Conservation (phyloP, 1,140 invertebrate species). For the Hestina assimilis region DNA sequence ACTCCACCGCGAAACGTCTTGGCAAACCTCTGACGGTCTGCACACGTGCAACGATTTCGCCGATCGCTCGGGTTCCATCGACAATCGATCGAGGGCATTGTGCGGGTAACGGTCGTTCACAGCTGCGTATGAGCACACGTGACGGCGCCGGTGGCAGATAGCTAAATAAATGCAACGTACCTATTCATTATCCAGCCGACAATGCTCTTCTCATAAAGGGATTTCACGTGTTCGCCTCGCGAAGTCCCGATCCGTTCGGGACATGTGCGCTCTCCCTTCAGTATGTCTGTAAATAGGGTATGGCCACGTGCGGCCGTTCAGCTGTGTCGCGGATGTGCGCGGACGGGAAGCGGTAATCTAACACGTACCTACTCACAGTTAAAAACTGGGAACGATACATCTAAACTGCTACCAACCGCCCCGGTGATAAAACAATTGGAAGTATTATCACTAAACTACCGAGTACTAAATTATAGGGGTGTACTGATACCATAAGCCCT, state of each 20-base stretch:
- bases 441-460: neutral
- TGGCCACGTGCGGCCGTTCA: slow-evolving; percentile 75
- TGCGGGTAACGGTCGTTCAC: slow-evolving; percentile 74
- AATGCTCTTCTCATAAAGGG: slow-evolving; percentile 73
- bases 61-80: slow-evolving; percentile 66
- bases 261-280: slow-evolving; percentile 75
- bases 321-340: slow-evolving; percentile 70
- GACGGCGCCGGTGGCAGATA: slow-evolving; percentile 70
- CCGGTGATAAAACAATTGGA: neutral
- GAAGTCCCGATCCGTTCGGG: slow-evolving; percentile 71
- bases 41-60: slow-evolving; percentile 75
- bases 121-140: slow-evolving; percentile 71
- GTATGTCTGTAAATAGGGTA: slow-evolving; percentile 76
- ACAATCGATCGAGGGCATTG: slow-evolving; percentile 74
- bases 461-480: slow-evolving; percentile 3
- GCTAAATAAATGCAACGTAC: slow-evolving; percentile 75
- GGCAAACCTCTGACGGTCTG: slow-evolving; percentile 40
- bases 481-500: slow-evolving; percentile 26
- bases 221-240: slow-evolving; percentile 76
- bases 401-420: slow-evolving; percentile 21
- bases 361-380: slow-evolving; percentile 50
- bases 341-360: slow-evolving; percentile 73
- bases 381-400: slow-evolving; percentile 46
- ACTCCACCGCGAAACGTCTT: slow-evolving; percentile 58
- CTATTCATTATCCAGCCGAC: slow-evolving; percentile 71